A percentile compares a stretch with the other conserved stretches of the same genome.
These are phyloP conservation scores for Leuciscus waleckii DNA, from an alignment of 2,797 vertebrate species.

Conservation along the genomic window DNA sequence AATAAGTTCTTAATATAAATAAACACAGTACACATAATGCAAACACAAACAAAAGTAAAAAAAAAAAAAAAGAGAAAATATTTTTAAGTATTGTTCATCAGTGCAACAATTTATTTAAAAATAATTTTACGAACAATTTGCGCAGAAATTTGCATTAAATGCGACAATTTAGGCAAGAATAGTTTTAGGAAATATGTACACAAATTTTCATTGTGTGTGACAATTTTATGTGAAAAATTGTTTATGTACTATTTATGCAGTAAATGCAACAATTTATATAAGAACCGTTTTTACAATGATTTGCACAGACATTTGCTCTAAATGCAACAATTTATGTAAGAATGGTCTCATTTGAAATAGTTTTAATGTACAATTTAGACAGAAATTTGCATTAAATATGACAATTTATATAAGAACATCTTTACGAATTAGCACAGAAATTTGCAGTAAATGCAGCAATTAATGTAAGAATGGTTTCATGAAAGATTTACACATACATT, in stretches of 20 bases:
- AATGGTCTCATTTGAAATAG: not conserved
- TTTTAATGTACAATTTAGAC: not conserved
- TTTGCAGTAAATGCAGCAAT: not conserved
- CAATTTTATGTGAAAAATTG: not conserved
- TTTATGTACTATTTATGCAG: not conserved
- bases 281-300: accelerated
- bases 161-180: not conserved
- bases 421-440: not conserved
- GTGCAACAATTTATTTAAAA: not conserved
- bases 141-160: not conserved
- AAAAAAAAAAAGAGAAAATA: not conserved
- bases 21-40: not conserved
- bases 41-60: not conserved
- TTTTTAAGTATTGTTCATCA: not conserved
- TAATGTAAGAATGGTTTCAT: not conserved
- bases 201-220: not conserved
- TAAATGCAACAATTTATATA: not conserved
- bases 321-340: not conserved
- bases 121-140: not conserved
- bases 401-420: not conserved
- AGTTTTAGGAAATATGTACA: too few relatives aligned
- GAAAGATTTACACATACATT: not conserved
- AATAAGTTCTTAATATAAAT: not conserved
- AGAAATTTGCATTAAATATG: not conserved
- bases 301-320: too few relatives aligned